Percentiles rank a stretch among this genome's conserved stretches.
These are phyloP conservation scores for Triplophysa tibetana DNA, from an alignment of 2,113 vertebrate species.

Conservation along the genomic window DNA sequence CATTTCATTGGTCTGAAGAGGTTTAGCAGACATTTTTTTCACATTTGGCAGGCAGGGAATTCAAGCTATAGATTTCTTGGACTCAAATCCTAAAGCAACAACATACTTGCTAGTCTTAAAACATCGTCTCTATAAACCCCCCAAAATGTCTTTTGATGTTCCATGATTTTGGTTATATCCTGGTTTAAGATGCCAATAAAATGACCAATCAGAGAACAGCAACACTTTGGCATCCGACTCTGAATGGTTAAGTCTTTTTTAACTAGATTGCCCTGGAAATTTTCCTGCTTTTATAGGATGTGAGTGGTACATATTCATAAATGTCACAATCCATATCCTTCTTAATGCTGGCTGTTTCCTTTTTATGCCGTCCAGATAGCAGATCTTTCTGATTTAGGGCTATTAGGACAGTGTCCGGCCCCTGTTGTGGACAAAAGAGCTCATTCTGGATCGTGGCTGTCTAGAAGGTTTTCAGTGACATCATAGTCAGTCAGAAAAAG, in stretches of 20 bases:
- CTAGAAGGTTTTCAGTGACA: slow-evolving; percentile 42
- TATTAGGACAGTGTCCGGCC: slow-evolving; percentile 25
- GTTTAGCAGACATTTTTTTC: background rate
- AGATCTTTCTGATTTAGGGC: slow-evolving; percentile 20
- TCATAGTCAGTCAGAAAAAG: slow-evolving; percentile 40
- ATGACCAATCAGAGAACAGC: background rate
- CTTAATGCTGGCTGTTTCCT: slow-evolving; percentile 26
- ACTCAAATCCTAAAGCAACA: no score
- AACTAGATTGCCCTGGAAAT: background rate
- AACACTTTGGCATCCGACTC: background rate
- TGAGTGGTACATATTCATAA: background rate
- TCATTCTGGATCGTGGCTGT: slow-evolving; percentile 37
- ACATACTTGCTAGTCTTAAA: no score
- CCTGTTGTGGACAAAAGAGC: slow-evolving; percentile 26
- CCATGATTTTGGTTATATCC: background rate
- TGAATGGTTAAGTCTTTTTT: background rate
- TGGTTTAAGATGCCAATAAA: background rate
- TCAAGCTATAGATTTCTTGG: no score
- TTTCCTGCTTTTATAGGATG: background rate
- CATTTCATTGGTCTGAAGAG: background rate
- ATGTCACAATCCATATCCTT: background rate
- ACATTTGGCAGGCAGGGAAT: no score
- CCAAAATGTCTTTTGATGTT: background rate
- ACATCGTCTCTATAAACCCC: no score
- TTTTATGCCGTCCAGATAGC: background rate